Evolutionary conservation across 2,797 vertebrate species (phyloP), one percentile per base, ranked within the genome.

Genomic region (Enteromius anoplus): DNA sequence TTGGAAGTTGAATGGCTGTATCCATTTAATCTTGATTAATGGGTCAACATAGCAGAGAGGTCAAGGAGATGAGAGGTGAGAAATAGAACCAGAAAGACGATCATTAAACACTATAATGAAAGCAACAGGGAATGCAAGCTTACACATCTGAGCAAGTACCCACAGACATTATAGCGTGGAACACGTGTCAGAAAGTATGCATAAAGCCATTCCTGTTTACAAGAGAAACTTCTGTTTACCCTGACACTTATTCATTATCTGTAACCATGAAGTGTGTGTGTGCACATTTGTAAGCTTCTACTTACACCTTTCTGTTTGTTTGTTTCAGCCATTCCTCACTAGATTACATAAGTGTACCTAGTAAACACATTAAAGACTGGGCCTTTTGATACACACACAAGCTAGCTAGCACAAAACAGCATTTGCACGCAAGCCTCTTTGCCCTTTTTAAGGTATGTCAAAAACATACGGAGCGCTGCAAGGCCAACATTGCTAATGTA

Each of bases 271-370:
- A 47, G 58, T 51, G 23, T 75, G 47, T 68, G 29, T 66, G 29
- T 53, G n/a, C 51, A 34, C n/a, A 32, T 80, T 71, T 75, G 60
- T 58, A 17, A 15, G 53, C n/a, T 9, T 45, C 32, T 60, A n/a
- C 47, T 64, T 21, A 29, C 40, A 71, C 37, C 32, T 62, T 55
- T 73, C 4, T 82, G 19, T 69, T 65, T 86, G 84, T 87, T 85
- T 84, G 85, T 90, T 92, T 86, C 83, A 87, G 55, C 64, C 69
- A 83, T 88, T 87, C 79, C 79, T 86, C 68, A 82, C 55, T 37
- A 60, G 81, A 89, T 92, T 89, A 86, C 86, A 58, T 86, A 88
- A 85, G 86, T 14, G 45, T 84, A 78, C 82, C 60, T 78, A 78
- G 80, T 84, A 87, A 87, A 85, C 80, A 83, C 51, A 69, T 71